Evolutionary conservation across 2,888 invertebrate species (phyloP).

Genomic region (Elmis aenea): DNA sequence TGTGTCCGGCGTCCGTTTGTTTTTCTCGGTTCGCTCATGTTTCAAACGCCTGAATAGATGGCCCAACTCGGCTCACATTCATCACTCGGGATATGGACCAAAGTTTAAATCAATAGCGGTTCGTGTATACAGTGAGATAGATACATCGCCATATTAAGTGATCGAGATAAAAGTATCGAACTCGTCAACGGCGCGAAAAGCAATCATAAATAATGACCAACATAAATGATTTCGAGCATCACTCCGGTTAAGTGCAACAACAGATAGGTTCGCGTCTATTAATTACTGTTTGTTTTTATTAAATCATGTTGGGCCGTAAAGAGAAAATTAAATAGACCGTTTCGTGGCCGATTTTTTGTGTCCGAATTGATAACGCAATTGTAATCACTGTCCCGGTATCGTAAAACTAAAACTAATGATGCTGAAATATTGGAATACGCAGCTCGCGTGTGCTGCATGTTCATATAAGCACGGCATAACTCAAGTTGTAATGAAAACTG

Average conservation of each 20-base stretch:
- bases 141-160: conserved; percentile 40
- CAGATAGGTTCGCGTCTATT: too few species aligned
- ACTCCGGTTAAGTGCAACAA: too few species aligned
- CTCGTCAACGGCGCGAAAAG: conserved; percentile 38
- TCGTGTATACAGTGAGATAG: conserved; percentile 37
- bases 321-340: too few species aligned
- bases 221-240: conserved; percentile 3
- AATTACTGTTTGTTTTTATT: too few species aligned
- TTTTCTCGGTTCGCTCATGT: conserved; percentile 39
- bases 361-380: too few species aligned
- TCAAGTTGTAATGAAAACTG: conserved; percentile 16
- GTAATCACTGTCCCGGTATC: too few species aligned
- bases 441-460: conserved; percentile 19
- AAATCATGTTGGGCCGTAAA: too few species aligned
- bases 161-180: conserved; percentile 41
- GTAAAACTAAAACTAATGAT: too few species aligned
- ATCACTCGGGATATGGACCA: conserved; percentile 42
- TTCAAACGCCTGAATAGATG: conserved; percentile 40
- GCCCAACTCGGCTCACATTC: conserved; percentile 40
- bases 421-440: conserved; percentile 21
- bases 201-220: conserved; percentile 30
- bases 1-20: conserved; percentile 40
- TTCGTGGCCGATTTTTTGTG: too few species aligned
- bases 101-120: conserved; percentile 44
- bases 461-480: conserved; percentile 20